Base-by-base conservation (phyloP, 2,113 vertebrate genomes). In the Apodemus speciosus region DNA sequence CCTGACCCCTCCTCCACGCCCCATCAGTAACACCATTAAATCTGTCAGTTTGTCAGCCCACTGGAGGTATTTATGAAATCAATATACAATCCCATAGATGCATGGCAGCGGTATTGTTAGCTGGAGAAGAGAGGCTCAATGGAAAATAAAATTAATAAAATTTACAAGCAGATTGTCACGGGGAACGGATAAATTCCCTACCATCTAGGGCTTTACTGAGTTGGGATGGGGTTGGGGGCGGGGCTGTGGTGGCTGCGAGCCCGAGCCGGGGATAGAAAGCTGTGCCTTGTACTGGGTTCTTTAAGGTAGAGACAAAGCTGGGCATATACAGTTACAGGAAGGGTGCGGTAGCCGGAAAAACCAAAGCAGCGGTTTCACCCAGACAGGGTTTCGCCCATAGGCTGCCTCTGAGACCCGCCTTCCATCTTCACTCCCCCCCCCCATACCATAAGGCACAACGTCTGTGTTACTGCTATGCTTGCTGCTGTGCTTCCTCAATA, bases 21-120 rank as follows among this genome's bases (percentile, higher is more conserved):
- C 93, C 43, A 27, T 96, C 96, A 95, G 96, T 94, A 96, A 94
- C 69, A 85, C 94, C 89, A 30, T 43, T 85, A 92, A 96, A 96
- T 93, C 97, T 98, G 97, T 96, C 98, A 96, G 96, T 93, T 97
- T 97, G 96, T 98, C 98, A 98, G 97, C 96, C 96, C 85, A 94
- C 97, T 96, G 73, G 95, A 98, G 96, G 97, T 97, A 98, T 97
- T 99, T 98, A 98, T 98, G 98, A 98, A 98, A 99, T 99, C 98
- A 98, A 97, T 95, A 96, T 96, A 96, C 0, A 9, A 25, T 93
- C 89, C 77, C 91, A 86, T 94, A 98, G 98, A 98, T 98, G 98
- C 97, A 98, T 98, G 97, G 95, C 93, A 89, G 93, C 71, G 72
- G 96, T 79, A 81, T 93, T 98, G 96, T 97, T 97, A 97, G 94